Base-by-base conservation (phyloP, 1,140 invertebrate species). In the Periplaneta americana region DNA sequence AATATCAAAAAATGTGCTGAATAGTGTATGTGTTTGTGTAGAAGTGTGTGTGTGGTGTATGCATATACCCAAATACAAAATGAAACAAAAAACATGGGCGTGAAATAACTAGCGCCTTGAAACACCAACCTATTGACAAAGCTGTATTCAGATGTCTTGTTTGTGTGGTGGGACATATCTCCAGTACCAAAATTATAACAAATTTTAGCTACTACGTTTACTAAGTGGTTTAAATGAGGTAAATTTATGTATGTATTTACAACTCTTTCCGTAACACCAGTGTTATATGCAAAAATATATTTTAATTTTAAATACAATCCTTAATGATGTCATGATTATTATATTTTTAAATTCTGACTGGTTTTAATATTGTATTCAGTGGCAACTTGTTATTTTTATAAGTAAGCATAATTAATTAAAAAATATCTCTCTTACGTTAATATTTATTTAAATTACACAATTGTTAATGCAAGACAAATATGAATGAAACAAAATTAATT, bases 41-140 rank as follows among this genome's bases (percentile, higher is more conserved):
- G 5, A 28, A n/a, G 48, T 28, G 11, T n/a, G 11, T 39, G 11
- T 66, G 48, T 66, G 48, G 22, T 8, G 10, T 11, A n/a, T 66
- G n/a, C 48, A 66, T 66, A 66, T 66, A 66, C 48, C 48, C 48
- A 66, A 76, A 34, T 35, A 76, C 75, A 76, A 34, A 76, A 76
- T 34, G 22, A n/a, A 76, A 76, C 75, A 18, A 78, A 28, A 78
- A 39, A 34, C 28, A 78, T 37, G 37, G 35, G 22, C 34, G 35
- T 37, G 37, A 31, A 35, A 36, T 76, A 34, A 76, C 32, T 34
- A 76, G 34, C 33, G 22, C 34, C 77, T 35, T 28, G 13, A 35
- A 78, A 36, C 77, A 78, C 11, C 33, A 28, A 76, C 13, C 34
- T 36, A 35, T 35, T 37, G 37, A 78, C 77, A 78, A 39, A 78